These are phyloP conservation scores for Gymnothorax javanicus DNA, from an alignment of 2,797 vertebrate species.

Conservation along the genomic window DNA sequence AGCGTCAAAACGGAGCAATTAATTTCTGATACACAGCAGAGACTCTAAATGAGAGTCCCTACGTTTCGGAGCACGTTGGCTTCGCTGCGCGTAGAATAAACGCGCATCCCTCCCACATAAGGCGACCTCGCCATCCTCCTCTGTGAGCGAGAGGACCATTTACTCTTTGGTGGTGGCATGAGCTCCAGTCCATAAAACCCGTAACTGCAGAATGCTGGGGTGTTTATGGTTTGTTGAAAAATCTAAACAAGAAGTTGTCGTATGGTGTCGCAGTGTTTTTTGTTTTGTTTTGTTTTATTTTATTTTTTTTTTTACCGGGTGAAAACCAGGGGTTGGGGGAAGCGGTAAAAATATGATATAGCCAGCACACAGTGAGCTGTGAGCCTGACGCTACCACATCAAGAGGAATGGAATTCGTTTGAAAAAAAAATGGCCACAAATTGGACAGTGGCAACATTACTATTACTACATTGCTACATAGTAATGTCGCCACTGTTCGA, in stretches of 20 bases:
- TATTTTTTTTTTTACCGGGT: no score
- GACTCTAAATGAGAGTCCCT: constrained; percentile 68
- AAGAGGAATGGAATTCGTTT: no score
- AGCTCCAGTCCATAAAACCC: not conserved
- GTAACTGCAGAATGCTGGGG: not conserved
- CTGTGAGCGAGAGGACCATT: not conserved
- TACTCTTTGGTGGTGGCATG: not conserved
- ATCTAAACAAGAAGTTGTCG: not conserved
- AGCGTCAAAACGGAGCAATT: constrained; percentile 64
- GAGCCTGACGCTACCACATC: no score
- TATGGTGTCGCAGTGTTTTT: not conserved
- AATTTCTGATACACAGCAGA: constrained; percentile 72
- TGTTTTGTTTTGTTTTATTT: not conserved
- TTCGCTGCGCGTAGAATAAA: not conserved
- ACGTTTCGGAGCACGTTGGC: constrained; percentile 34
- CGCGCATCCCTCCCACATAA: not conserved
- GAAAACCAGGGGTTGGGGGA: no score
- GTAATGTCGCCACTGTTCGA: not conserved
- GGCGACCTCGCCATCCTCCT: not conserved
- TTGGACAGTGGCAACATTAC: no score
- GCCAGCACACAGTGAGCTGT: no score
- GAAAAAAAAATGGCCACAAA: no score
- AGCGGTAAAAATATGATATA: no score
- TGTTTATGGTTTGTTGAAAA: not conserved
- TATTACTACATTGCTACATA: no score